Evolutionary conservation across 2,888 invertebrate species (phyloP).

Genomic region (Chrysolina americana): DNA sequence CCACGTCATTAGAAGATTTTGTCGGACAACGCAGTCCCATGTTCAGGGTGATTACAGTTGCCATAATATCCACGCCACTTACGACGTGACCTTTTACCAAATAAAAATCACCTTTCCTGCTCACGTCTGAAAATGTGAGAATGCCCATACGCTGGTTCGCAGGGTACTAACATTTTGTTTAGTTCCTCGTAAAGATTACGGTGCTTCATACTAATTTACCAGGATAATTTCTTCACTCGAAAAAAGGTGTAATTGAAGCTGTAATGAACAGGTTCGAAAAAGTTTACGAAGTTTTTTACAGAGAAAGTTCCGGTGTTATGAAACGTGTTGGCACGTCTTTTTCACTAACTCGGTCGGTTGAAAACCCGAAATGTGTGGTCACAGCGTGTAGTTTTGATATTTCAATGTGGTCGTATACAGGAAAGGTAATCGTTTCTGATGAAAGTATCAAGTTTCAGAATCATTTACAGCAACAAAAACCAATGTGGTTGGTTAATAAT

Average conservation of each 20-base stretch:
- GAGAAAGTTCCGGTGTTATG: constrained; percentile 1
- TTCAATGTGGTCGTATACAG: background rate
- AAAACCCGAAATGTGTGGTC: constrained; percentile 12
- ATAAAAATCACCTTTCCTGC: constrained; percentile 9
- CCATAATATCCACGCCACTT: constrained; percentile 1
- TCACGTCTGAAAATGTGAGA: constrained; percentile 5
- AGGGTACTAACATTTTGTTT: constrained; percentile 1
- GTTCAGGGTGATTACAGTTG: constrained; percentile 5
- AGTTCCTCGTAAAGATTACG: background rate
- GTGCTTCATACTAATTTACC: constrained; percentile 9
- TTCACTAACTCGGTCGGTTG: background rate
- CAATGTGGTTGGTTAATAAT: too few relatives aligned
- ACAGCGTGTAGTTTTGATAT: background rate
- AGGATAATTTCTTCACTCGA: constrained; percentile 3
- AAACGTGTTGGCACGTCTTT: background rate
- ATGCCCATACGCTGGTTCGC: constrained; percentile 8
- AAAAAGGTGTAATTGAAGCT: constrained; percentile 16
- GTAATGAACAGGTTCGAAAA: constrained; percentile 19
- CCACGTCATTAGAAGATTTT: background rate
- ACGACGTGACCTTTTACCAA: background rate
- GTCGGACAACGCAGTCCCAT: background rate
- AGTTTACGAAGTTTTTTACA: background rate
- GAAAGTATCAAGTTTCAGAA: too few relatives aligned
- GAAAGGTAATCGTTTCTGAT: too few relatives aligned
- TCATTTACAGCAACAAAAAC: too few relatives aligned